Base-by-base conservation (phyloP, 1,140 invertebrate genomes). In the Vollenhovia emeryi region DNA sequence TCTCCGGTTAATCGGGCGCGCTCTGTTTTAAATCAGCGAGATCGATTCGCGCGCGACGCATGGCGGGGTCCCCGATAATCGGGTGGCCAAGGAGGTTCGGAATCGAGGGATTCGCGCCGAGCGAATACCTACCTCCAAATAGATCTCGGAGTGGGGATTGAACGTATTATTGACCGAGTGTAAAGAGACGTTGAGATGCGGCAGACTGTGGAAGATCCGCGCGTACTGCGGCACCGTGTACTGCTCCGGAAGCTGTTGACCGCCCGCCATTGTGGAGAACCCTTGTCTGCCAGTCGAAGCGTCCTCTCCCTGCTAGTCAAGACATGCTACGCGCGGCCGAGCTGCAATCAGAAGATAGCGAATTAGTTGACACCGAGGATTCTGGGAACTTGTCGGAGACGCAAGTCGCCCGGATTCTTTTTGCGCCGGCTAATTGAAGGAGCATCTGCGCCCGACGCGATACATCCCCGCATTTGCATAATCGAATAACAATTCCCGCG, bases 151-250 rank as follows among this genome's bases (percentile, higher is more conserved):
- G 88, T 97, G 96, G 45, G 98, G 98, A 93, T 98, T 97, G 95
- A 99, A 99, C 75, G 98, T 98, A 91, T 97, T 97, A 95, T 99
- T 99, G 93, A 98, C 98, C 85, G 96, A 96, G 93, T 98, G 97
- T 90, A 98, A 96, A 87, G 97, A 97, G 91, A 98, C 98, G 95
- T 98, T 98, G 92, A 98, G 96, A 94, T 98, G 98, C 57, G 98
- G 98, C 95, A 99, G 96, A 89, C 96, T 95, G 95, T 99, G 98
- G 93, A 99, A 97, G 94, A 98, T 96, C 93, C 96, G 96, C 89
- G 98, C 98, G 92, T 98, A 96, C 93, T 97, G 96, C 90, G 97
- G 97, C 93, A 98, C 97, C 94, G 96, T 96, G 95, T 98, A 98
- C 92, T 97, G 96, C 94, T 97, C 97, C 92, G 96, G 96, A 91